Evolutionary conservation across 1,140 invertebrate species (phyloP).

Genomic region (Batillaria attramentaria): DNA sequence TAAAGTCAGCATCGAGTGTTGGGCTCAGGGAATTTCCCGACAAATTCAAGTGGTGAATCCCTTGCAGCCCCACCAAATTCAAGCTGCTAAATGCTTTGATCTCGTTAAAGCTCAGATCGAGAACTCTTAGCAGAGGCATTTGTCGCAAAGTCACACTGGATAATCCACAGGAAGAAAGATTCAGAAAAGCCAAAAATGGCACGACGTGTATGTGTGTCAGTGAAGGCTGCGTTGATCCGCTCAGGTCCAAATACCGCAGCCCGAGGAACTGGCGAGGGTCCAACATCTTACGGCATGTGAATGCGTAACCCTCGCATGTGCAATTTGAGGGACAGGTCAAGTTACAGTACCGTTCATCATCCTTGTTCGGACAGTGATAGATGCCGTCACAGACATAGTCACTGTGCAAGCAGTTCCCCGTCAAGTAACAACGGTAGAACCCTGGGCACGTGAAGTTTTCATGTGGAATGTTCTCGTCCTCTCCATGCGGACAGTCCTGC

Average conservation of each 20-base stretch:
- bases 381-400: constrained; percentile 32
- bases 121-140: constrained; percentile 16
- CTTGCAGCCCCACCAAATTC: constrained; percentile 2
- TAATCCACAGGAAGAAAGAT: constrained; percentile 25
- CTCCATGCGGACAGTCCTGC: constrained; percentile 30
- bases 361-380: constrained; percentile 35
- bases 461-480: constrained; percentile 18
- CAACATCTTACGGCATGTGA: constrained; percentile 16
- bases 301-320: constrained; percentile 28
- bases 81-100: constrained; percentile 9
- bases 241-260: constrained; percentile 23
- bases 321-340: constrained; percentile 26
- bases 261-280: background rate
- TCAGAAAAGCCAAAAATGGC: constrained; percentile 25
- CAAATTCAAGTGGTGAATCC: constrained; percentile 29
- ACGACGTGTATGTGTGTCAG: background rate
- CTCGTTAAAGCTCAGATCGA: constrained; percentile 28
- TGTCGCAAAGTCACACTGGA: background rate
- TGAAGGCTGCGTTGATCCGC: background rate
- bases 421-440: constrained; percentile 26
- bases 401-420: constrained; percentile 24
- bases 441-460: constrained; percentile 20
- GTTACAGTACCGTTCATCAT: constrained; percentile 36
- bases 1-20: constrained; percentile 32
- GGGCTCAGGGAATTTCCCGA: constrained; percentile 32